Conservation (phyloP, 2,888 invertebrate species). For the Athalia cordata region DNA sequence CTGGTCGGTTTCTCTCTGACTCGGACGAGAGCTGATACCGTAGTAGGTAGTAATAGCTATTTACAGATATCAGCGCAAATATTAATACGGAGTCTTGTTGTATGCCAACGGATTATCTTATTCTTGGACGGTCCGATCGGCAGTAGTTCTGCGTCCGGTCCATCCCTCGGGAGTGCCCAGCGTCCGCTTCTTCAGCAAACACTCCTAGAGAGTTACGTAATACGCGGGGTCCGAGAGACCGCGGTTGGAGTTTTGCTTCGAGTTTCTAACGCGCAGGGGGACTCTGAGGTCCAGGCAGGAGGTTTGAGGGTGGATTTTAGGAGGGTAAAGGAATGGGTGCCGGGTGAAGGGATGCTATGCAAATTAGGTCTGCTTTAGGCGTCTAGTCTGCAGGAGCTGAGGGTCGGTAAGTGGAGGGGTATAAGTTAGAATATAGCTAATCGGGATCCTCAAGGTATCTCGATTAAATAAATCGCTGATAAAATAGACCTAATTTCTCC, state of each 20-base stretch:
- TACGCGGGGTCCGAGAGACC: conserved; percentile 19
- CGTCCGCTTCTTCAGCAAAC: conserved; percentile 44
- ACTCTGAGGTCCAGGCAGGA: background rate
- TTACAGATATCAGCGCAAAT: conserved; percentile 72
- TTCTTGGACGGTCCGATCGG: conserved; percentile 65
- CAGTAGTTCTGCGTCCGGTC: conserved; percentile 49
- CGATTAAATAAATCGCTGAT: background rate
- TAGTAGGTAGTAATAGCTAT: conserved; percentile 62
- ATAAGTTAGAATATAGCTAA: background rate
- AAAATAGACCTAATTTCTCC: background rate
- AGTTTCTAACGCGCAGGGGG: background rate
- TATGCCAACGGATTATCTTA: conserved; percentile 70
- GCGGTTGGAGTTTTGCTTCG: conserved; percentile 17
- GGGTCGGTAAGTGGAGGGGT: too few species aligned
- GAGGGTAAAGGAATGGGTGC: background rate
- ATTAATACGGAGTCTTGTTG: conserved; percentile 69
- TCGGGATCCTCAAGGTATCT: background rate
- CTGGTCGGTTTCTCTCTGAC: conserved; percentile 24
- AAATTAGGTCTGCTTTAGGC: conserved; percentile 30
- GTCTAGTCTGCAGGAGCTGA: conserved; percentile 19
- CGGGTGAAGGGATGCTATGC: conserved; percentile 6
- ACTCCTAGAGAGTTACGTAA: conserved; percentile 33
- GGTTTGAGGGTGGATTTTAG: background rate
- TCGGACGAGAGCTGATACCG: conserved; percentile 53
- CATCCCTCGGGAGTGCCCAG: conserved; percentile 31